Base-by-base conservation (phyloP, 1,140 invertebrate species). In the Sweltsa coloradensis region DNA sequence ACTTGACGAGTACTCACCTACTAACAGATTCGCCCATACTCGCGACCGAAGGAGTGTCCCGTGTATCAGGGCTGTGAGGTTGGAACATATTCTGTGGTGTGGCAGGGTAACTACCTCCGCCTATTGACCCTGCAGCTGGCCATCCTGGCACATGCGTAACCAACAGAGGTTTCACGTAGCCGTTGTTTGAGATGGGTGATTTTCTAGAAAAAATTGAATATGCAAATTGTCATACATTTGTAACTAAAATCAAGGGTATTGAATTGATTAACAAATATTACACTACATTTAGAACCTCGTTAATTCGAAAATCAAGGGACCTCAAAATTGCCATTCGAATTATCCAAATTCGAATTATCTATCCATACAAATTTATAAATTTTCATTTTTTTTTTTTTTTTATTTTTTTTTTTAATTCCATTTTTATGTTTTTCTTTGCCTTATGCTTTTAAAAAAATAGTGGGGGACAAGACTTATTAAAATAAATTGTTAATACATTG, bases 91-190 rank as follows among this genome's bases (percentile, higher is more conserved):
- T 73, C 52, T 68, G 64, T 3, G 79, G 78, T 9, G 79, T 81
- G 19, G 70, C 72, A n/a, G 72, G 74, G 59, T 72, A 77, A 57
- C 71, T 79, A 40, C 65, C 67, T 23, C 66, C 69, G 26, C 66
- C 65, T n/a, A n/a, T n/a, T 3, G 60, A 51, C 3, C 53, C 56
- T 9, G 64, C 65, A 34, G 64, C 66, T n/a, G 69, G 68, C 70
- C 77, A 80, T 2, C 81, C 77, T 34, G 84, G 86, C 36, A 94
- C 79, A 47, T 87, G 84, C 0, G 86, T 91, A 37, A 87, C 82
- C 50, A 94, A 68, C 22, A 84, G 65, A 13, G 88, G 88, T 58
- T 83, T 85, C 22, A 94, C 86, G 64, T 94, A 95, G 13, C 89
- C 89, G 64, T 90, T 89, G 55, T 72, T 78, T 5, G 74, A 60